Evolutionary conservation across 2,888 invertebrate genomes (phyloP).

Genomic region (Leptura quadrifasciata): DNA sequence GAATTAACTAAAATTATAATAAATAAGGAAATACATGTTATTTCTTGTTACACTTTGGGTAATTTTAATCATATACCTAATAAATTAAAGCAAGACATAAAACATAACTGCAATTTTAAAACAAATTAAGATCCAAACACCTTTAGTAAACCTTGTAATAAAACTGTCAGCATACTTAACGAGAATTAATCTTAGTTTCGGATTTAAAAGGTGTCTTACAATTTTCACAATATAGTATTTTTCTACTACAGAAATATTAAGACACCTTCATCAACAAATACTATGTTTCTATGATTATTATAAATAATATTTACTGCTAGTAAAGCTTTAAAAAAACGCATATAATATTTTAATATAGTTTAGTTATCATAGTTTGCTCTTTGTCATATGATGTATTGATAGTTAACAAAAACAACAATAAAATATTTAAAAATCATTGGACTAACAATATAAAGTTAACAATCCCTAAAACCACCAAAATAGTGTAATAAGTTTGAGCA

Average conservation of each 20-base stretch:
- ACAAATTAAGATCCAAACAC: conserved; percentile 14
- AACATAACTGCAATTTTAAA: not conserved
- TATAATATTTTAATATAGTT: conserved; percentile 8
- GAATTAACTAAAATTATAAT: not conserved
- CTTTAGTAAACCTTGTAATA: not conserved
- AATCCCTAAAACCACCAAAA: conserved; percentile 24
- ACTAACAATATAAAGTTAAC: conserved; percentile 21
- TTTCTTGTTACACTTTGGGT: not conserved
- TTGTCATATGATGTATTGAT: conserved; percentile 7
- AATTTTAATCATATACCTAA: not conserved
- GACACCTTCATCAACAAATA: not conserved
- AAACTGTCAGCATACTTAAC: not conserved
- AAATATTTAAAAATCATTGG: conserved; percentile 19
- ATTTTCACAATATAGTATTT: not conserved
- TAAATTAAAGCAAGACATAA: not conserved
- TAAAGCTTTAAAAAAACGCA: conserved; percentile 10
- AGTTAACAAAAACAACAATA: not conserved
- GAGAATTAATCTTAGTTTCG: not conserved
- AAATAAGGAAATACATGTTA: not conserved
- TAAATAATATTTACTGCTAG: conserved; percentile 18
- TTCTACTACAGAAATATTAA: not conserved
- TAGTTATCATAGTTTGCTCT: conserved; percentile 9
- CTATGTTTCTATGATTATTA: not conserved
- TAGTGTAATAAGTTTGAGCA: conserved; percentile 10
- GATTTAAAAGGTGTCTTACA: not conserved